A percentile compares a stretch with the other conserved stretches of the same genome.
Evolutionary conservation across 2,797 vertebrate genomes (phyloP).

Genomic region (Myotis daubentonii): DNA sequence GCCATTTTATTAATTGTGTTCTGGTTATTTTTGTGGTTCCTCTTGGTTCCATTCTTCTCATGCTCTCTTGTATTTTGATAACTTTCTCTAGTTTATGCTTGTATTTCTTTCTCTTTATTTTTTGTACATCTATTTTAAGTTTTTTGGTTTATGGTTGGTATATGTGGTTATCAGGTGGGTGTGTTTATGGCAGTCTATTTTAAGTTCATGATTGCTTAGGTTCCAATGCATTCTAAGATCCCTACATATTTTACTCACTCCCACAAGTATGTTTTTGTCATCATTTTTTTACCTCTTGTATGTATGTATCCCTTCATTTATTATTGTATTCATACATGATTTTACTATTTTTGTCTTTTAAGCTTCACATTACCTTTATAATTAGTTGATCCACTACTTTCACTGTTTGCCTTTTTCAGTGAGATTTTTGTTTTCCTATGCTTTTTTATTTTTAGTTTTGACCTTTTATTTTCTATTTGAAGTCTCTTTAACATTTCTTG

Average conservation of each 20-base stretch:
- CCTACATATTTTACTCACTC: neutral
- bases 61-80: neutral
- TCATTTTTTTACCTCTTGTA: neutral
- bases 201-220: neutral
- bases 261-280: neutral
- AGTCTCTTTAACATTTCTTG: neutral
- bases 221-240: neutral
- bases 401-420: neutral
- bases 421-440: neutral
- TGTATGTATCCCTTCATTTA: neutral
- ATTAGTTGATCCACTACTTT: neutral
- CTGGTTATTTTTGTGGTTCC: neutral
- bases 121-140: neutral
- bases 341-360: neutral
- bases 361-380: neutral
- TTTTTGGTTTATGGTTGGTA: neutral
- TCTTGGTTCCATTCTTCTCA: neutral
- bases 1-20: neutral
- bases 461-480: neutral
- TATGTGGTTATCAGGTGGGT: too few species aligned
- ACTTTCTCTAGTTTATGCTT: neutral
- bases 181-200: neutral
- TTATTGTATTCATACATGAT: neutral
- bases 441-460: neutral
- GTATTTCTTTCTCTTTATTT: neutral